Evolutionary conservation across 2,797 vertebrate species (phyloP).

Genomic region (Artibeus lituratus): DNA sequence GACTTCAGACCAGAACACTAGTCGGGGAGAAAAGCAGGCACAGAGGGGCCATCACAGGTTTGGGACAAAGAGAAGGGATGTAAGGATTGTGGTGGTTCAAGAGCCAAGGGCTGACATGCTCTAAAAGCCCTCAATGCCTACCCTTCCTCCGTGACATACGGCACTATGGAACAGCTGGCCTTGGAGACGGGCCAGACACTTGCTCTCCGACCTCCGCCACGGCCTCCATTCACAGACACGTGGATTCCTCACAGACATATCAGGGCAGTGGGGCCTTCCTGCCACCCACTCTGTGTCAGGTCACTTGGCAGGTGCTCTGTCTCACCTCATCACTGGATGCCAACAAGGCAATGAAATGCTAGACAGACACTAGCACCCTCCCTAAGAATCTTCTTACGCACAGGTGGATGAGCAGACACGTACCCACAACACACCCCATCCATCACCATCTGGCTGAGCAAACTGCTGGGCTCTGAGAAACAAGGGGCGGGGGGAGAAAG

Average conservation of each 20-base stretch:
- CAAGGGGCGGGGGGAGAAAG: background rate
- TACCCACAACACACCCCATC: background rate
- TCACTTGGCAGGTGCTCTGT: constrained; percentile 12
- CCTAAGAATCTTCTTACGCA: background rate
- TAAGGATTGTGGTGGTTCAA: background rate
- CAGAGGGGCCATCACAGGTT: background rate
- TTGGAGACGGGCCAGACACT: constrained; percentile 30
- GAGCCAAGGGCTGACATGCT: background rate
- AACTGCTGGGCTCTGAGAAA: constrained; percentile 13
- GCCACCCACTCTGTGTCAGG: constrained; percentile 21
- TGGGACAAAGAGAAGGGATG: background rate
- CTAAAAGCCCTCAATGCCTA: background rate
- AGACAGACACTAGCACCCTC: background rate
- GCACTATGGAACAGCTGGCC: constrained; percentile 42
- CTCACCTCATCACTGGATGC: background rate
- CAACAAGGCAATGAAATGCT: background rate
- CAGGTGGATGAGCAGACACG: rapidly evolving
- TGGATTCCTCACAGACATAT: background rate
- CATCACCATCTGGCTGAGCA: constrained; percentile 21
- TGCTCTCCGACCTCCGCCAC: background rate
- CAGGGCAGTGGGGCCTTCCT: background rate
- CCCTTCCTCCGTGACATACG: background rate
- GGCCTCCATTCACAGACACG: constrained; percentile 10
- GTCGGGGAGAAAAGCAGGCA: background rate
- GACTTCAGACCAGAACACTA: background rate